These are phyloP conservation scores for Helicolenus hilgendorfi DNA, from an alignment of 2,797 vertebrate genomes.

Conservation along the genomic window DNA sequence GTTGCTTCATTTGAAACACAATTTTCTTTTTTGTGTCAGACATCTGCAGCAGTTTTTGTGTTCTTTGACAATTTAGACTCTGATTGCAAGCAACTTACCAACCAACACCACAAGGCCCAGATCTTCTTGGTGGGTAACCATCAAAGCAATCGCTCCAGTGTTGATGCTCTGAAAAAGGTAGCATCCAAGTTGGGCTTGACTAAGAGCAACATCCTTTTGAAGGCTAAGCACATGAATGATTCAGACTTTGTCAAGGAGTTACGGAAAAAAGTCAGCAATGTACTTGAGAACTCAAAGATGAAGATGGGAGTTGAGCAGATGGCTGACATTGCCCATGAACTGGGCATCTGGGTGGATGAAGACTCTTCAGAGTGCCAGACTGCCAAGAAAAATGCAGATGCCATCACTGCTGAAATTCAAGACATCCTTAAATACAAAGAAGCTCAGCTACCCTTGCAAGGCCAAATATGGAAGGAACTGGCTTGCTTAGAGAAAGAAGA, in stretches of 20 bases:
- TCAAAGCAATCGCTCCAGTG: not conserved
- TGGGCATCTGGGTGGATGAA: slow-evolving; percentile 89
- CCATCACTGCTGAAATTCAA: slow-evolving; percentile 77
- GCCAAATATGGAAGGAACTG: slow-evolving; percentile 82
- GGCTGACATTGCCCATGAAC: slow-evolving; percentile 71
- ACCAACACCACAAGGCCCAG: slow-evolving; percentile 45
- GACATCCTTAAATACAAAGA: slow-evolving; percentile 70
- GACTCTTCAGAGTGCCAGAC: slow-evolving; percentile 80
- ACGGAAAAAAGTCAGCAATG: slow-evolving; percentile 12
- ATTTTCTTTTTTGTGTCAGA: slow-evolving; percentile 88
- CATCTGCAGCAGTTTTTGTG: slow-evolving; percentile 90
- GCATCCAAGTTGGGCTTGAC: slow-evolving; percentile 50
- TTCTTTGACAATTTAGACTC: slow-evolving; percentile 83
- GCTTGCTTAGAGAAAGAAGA: slow-evolving; percentile 88
- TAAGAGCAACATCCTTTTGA: slow-evolving; percentile 67
- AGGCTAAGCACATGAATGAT: slow-evolving; percentile 65
- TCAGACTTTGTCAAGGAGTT: slow-evolving; percentile 71
- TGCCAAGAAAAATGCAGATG: slow-evolving; percentile 75
- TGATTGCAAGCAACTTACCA: slow-evolving; percentile 49
- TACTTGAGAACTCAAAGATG: slow-evolving; percentile 23
- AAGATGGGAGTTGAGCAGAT: slow-evolving; percentile 81
- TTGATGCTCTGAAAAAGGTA: slow-evolving; percentile 12
- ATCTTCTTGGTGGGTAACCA: slow-evolving; percentile 75
- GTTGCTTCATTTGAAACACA: slow-evolving; percentile 84
- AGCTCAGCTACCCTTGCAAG: slow-evolving; percentile 86